These are phyloP conservation scores for Trogon melanurus DNA, from an alignment of 2,113 vertebrate species.

Conservation along the genomic window DNA sequence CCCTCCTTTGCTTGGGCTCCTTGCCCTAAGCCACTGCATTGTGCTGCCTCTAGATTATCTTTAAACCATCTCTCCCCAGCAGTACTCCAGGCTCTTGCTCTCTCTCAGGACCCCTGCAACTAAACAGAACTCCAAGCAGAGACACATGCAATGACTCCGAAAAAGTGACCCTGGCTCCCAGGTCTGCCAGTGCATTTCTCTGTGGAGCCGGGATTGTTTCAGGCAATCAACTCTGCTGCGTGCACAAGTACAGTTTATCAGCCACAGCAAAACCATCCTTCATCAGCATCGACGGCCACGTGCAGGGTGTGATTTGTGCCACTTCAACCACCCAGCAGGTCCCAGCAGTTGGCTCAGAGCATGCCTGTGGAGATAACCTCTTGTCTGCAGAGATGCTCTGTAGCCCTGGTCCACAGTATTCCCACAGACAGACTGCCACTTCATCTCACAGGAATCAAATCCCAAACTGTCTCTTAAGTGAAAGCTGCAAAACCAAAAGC, in stretches of 20 bases:
- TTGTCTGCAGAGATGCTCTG: not conserved
- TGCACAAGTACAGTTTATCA: not conserved
- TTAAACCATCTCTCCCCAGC: not conserved
- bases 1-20: not conserved
- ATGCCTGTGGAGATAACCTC: rapidly evolving
- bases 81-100: not conserved
- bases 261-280: not conserved
- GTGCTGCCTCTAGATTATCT: not conserved
- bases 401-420: not conserved
- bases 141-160: not conserved
- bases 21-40: not conserved
- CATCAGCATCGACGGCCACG: rapidly evolving
- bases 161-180: not conserved
- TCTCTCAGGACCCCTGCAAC: not conserved
- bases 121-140: not conserved
- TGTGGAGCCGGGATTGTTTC: not conserved
- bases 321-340: not conserved
- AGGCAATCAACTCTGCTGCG: not conserved
- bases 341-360: not conserved
- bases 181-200: not conserved
- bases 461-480: not conserved
- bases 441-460: not conserved
- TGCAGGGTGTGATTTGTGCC: rapidly evolving
- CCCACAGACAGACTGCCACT: not conserved
- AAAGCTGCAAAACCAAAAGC: not conserved